Percentiles rank a stretch among this genome's conserved stretches.
phyloP scores from a whole-genome alignment of 2,113 vertebrate species.

The Leptobrachium ailaonicum region DNA sequence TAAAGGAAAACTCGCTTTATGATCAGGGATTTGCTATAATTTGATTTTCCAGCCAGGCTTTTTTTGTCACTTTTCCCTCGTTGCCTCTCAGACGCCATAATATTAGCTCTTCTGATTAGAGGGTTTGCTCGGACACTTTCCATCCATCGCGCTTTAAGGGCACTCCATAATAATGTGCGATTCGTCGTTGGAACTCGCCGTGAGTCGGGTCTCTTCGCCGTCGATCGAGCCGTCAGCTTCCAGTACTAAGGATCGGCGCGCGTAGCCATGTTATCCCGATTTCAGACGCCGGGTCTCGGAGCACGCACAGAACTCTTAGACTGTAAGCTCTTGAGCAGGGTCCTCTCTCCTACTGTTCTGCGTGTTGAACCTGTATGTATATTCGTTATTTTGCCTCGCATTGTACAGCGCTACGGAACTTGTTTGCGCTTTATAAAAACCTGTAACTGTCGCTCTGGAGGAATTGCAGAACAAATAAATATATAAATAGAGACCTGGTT shows the following conservation, averaged over 20 bases:
- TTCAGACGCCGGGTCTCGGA: not conserved
- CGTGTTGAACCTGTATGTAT: too few species aligned
- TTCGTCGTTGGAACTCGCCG: conserved; percentile 9
- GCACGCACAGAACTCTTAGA: not conserved
- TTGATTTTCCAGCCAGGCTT: not conserved
- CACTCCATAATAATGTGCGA: not conserved
- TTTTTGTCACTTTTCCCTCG: not conserved
- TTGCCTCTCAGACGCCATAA: conserved; percentile 10
- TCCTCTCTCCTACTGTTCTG: too few species aligned
- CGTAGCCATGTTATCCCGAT: too few species aligned
- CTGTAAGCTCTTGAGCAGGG: too few species aligned
- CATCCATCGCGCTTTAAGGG: not conserved
- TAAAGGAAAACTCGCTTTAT: too few species aligned
- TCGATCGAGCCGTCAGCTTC: conserved; percentile 2
- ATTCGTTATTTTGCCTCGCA: too few species aligned
- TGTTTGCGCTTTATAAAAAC: too few species aligned
- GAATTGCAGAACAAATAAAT: too few species aligned
- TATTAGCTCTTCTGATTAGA: conserved; percentile 31
- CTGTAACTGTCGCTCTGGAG: too few species aligned
- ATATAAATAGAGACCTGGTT: not conserved
- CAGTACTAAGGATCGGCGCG: not conserved
- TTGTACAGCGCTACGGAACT: too few species aligned
- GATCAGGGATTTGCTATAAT: not conserved
- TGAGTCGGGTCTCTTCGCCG: not conserved
- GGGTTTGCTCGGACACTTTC: not conserved